Conservation (phyloP, 2,888 invertebrate species). For the Trichopoda pennipes region DNA sequence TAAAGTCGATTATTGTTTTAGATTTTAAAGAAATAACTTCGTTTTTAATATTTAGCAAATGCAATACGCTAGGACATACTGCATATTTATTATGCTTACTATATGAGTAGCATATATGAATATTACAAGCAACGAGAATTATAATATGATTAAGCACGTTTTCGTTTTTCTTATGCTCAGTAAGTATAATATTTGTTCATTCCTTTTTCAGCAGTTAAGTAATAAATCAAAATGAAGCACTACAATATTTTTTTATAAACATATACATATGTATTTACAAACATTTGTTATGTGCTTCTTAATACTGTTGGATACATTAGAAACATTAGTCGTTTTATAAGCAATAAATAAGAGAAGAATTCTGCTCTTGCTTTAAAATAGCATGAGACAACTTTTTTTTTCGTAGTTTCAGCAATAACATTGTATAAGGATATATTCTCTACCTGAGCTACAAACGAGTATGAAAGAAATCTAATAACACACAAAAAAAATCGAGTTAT, state of each 20-base stretch:
- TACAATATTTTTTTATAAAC: conserved; percentile 41
- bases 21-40: too few relatives aligned
- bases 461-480: neutral
- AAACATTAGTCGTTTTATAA: conserved; percentile 40
- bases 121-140: conserved; percentile 27
- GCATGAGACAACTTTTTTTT: conserved; percentile 23
- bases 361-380: neutral
- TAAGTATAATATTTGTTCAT: conserved; percentile 25
- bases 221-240: conserved; percentile 63
- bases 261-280: conserved; percentile 5
- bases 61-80: too few relatives aligned
- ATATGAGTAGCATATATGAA: neutral
- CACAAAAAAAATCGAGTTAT: too few relatives aligned
- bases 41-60: too few relatives aligned
- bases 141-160: conserved; percentile 65
- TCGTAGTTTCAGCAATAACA: conserved; percentile 28
- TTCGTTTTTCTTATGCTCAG: conserved; percentile 9
- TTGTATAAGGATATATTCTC: too few relatives aligned
- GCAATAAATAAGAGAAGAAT: conserved; percentile 14
- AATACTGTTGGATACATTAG: conserved; percentile 30
- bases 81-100: too few relatives aligned
- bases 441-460: too few relatives aligned
- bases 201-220: conserved; percentile 41
- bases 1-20: too few relatives aligned
- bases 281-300: conserved; percentile 38